Evolutionary conservation across 92 coral and sea anemone genomes (phyloP), one percentile per base, ranked within the genome.

Genomic region (Phenganax stokvisi): DNA sequence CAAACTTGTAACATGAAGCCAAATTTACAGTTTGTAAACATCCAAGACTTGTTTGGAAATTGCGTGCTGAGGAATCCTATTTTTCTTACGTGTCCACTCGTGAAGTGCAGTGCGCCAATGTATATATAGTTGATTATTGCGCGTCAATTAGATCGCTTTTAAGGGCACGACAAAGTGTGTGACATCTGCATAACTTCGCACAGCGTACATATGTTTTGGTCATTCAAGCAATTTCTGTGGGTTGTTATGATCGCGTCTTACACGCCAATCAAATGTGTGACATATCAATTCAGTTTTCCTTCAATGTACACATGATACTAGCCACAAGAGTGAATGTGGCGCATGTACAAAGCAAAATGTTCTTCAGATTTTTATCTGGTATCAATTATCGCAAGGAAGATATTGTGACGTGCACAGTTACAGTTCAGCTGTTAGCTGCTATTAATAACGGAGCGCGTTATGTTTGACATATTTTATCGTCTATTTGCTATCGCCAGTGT

Each of bases 141-240:
- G 72, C 72, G 72, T 66, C 72, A 66, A 66, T 66, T 66, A 66
- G 72, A 66, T 66, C 72, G 72, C 72, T 66, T 66, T 66, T 66
- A 0, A 66, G 31, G 47, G 20, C 72, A 66, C 72, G 72, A 66
- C 72, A 66, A 7, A 6, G 72, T 51, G 72, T 66, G 72, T 29
- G 72, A 66, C 72, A 66, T 66, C 72, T 66, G 72, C 72, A 66
- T 16, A 66, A 66, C 72, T 66, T 66, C 72, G 47, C 72, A 66
- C 72, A 66, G 31, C 25, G 72, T 66, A 1, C 72, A 51, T 51
- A 13, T 66, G 72, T 29, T 27, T 27, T 66, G 51, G 72, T 9
- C 52, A 66, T 66, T 25, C 72, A 66, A 66, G 11, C 47, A 9
- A 20, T 3, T 29, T 66, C 15, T 29, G 31, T 66, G 44, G 51